Evolutionary conservation across 2,797 vertebrate species (phyloP).

Genomic region (Valencia hispanica): DNA sequence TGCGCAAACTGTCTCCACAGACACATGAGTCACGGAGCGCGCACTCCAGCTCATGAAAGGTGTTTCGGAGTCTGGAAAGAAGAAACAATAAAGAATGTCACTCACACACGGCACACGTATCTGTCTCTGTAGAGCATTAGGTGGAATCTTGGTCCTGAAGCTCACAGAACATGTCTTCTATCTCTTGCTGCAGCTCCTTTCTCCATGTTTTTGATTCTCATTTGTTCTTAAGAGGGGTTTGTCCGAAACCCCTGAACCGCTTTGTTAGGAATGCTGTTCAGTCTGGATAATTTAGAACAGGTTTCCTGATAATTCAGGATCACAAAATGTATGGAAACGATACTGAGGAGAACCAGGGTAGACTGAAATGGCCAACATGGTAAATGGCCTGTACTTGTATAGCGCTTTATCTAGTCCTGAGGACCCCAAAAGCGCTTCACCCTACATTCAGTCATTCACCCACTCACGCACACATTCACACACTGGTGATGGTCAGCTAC

Average conservation of each 20-base stretch:
- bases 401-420: too few relatives aligned
- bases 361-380: neutral
- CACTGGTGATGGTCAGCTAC: too few relatives aligned
- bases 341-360: neutral
- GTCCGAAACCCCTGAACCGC: neutral
- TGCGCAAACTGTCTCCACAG: slow-evolving; percentile 28
- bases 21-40: slow-evolving; percentile 20
- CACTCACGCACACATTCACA: too few relatives aligned
- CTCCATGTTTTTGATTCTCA: neutral
- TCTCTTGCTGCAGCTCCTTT: neutral
- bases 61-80: slow-evolving; percentile 11
- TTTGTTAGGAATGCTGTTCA: neutral
- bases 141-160: neutral
- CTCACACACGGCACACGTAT: neutral
- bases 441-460: too few relatives aligned
- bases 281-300: neutral
- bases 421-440: too few relatives aligned
- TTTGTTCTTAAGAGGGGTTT: neutral
- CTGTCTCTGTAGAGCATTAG: slow-evolving; percentile 15
- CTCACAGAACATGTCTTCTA: neutral
- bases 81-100: slow-evolving; percentile 11
- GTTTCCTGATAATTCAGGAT: neutral
- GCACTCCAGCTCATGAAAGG: slow-evolving; percentile 22
- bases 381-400: too few relatives aligned
- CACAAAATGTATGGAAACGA: neutral